Evolutionary conservation across 2,797 vertebrate species (phyloP).

Genomic region (Dallia pectoralis): DNA sequence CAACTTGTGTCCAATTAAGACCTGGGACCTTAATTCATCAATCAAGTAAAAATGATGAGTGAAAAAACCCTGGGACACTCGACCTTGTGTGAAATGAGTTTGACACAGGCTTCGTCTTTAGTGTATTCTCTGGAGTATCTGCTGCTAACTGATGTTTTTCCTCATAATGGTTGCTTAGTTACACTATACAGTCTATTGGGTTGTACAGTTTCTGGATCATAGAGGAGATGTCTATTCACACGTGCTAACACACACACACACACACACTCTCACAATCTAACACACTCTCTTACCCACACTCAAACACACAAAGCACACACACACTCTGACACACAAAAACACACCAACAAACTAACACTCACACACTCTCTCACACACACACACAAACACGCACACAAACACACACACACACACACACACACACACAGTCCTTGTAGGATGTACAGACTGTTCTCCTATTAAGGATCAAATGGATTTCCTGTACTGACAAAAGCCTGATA

Average conservation of each 20-base stretch:
- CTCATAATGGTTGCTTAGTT: too few species aligned
- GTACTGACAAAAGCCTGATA: not conserved
- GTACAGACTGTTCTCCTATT: not conserved
- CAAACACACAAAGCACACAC: not conserved
- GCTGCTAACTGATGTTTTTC: too few species aligned
- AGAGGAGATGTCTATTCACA: too few species aligned
- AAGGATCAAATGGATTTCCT: not conserved
- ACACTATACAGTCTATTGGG: too few species aligned
- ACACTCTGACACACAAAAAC: not conserved
- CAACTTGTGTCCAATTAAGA: too few species aligned
- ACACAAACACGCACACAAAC: not conserved
- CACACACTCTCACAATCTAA: not conserved
- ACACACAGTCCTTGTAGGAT: conserved; percentile 16
- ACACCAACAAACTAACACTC: not conserved
- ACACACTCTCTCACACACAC: not conserved
- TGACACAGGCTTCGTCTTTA: too few species aligned
- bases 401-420: not conserved
- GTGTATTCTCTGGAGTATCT: too few species aligned
- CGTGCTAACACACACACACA: not conserved
- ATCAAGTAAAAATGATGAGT: too few species aligned
- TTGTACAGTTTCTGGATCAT: too few species aligned
- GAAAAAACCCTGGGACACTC: too few species aligned
- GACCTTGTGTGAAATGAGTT: too few species aligned
- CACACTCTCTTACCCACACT: not conserved
- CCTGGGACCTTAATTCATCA: too few species aligned